A percentile compares a stretch with the other conserved stretches of the same genome.
Evolutionary conservation across 2,888 invertebrate species (phyloP).

Genomic region (Cryptocheilus praepositus): DNA sequence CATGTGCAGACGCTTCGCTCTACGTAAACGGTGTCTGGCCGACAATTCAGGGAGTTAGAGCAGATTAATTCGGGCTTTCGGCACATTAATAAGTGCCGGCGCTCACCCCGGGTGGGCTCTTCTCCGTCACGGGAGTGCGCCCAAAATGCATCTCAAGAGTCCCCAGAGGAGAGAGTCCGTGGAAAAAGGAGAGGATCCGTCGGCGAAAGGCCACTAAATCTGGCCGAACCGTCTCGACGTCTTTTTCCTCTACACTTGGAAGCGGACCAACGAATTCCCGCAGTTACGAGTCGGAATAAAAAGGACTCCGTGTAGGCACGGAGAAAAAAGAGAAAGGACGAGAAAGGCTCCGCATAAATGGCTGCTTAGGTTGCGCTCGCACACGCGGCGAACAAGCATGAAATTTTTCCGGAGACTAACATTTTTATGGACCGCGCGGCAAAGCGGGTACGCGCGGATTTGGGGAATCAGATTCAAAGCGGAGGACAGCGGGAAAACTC

Average conservation of each 20-base stretch:
- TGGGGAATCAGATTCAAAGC: too few relatives aligned
- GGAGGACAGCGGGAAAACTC: too few relatives aligned
- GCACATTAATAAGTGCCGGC: conserved; percentile 21
- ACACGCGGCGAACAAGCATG: too few relatives aligned
- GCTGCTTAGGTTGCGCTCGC: too few relatives aligned
- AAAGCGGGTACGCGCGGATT: too few relatives aligned
- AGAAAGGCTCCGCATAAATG: neutral
- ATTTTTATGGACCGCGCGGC: too few relatives aligned
- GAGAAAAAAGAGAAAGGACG: neutral
- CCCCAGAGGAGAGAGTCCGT: neutral
- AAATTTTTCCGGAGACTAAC: too few relatives aligned
- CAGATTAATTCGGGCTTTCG: conserved; percentile 25
- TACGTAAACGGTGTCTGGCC: too few relatives aligned
- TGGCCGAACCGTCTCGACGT: conserved; percentile 27
- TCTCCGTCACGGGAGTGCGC: neutral
- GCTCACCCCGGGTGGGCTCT: too few relatives aligned
- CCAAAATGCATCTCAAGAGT: neutral
- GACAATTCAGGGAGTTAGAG: conserved; percentile 3
- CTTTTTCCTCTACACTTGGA: conserved; percentile 42
- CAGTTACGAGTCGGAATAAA: conserved; percentile 18
- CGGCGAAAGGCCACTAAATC: conserved; percentile 34
- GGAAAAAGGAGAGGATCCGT: conserved; percentile 22
- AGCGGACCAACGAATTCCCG: conserved; percentile 37
- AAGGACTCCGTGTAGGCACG: neutral
- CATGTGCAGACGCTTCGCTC: too few relatives aligned